phyloP scores from a whole-genome alignment of 2,888 invertebrate genomes.

The Calameuta filiformis region DNA sequence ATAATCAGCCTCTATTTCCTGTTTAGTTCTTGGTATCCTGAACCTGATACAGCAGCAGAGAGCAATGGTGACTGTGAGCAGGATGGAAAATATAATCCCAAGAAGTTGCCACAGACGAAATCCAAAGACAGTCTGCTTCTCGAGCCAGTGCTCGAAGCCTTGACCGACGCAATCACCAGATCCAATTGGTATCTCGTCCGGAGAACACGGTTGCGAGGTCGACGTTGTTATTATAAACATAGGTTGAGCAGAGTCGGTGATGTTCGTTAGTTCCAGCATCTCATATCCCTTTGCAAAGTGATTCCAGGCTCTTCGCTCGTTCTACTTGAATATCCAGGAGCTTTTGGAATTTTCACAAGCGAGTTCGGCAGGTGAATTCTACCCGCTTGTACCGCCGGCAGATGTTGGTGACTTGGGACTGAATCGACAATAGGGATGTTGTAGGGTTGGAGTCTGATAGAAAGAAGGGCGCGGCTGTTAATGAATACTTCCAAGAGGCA shows the following conservation, averaged over 20 bases:
- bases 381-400: not conserved
- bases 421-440: not conserved
- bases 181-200: constrained; percentile 40
- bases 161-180: constrained; percentile 49
- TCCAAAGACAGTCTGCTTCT: constrained; percentile 74
- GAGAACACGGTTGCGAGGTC: constrained; percentile 40
- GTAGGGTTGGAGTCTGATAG: constrained; percentile 9
- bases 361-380: not conserved
- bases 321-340: not conserved
- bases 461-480: constrained; percentile 49
- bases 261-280: constrained; percentile 8
- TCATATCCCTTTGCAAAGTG: not conserved
- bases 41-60: constrained; percentile 92
- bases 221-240: constrained; percentile 15
- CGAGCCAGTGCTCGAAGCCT: constrained; percentile 76
- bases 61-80: constrained; percentile 70
- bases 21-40: constrained; percentile 92
- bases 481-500: constrained; percentile 42
- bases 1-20: constrained; percentile 95
- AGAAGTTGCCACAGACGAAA: constrained; percentile 82
- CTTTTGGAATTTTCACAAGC: not conserved
- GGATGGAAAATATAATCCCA: constrained; percentile 54
- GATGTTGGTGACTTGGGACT: not conserved
- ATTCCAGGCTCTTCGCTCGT: constrained; percentile 8
- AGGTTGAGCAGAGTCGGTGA: constrained; percentile 3